Base-by-base conservation (phyloP, 1,140 invertebrate species). In the Ceratina calcarata region DNA sequence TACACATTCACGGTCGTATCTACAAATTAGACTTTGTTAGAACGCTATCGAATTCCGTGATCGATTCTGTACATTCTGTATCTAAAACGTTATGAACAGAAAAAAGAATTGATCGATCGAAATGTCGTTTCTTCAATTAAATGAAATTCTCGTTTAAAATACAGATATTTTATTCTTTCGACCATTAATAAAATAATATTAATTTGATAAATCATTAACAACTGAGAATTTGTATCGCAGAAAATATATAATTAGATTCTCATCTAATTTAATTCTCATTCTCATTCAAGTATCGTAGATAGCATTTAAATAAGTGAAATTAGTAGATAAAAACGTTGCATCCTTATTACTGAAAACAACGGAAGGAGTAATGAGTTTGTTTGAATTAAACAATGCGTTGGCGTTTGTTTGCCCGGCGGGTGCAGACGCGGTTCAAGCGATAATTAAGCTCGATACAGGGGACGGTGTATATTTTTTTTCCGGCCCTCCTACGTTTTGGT, bases 391-490 rank as follows among this genome's bases (percentile, higher is more conserved):
- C 68, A 76, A 80, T n/a, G 65, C 18, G 65, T 60, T 27, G 51
- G 73, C 53, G 66, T 67, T 64, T 78, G 49, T 66, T 81, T 55
- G 60, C 51, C 1, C 24, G 60, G 62, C 18, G n/a, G 51, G 49
- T 45, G 24, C 67, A 64, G 22, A n/a, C 49, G 49, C 27, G 62
- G 24, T 73, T 67, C 45, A 83, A 65, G 53, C 65, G 76, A 68
- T 83, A 83, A 82, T 83, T 83, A 83, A 79, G 55, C 72, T 24
- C 55, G 57, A 45, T 2, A 24, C 75, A 24, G 51, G 3, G 24
- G 2, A 15, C 2, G 16, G 0, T 12, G 58, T n/a, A 8, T 24
- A 18, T 68, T 73, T 70, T 79, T 67, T 45, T 53, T 8, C 18
- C 15, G 12, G 8, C 13, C 32, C 37, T 32, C n/a, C 55, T 22